Evolutionary conservation across 2,797 vertebrate species (phyloP), one percentile per base, ranked within the genome.

Genomic region (Macropus fuliginosus): DNA sequence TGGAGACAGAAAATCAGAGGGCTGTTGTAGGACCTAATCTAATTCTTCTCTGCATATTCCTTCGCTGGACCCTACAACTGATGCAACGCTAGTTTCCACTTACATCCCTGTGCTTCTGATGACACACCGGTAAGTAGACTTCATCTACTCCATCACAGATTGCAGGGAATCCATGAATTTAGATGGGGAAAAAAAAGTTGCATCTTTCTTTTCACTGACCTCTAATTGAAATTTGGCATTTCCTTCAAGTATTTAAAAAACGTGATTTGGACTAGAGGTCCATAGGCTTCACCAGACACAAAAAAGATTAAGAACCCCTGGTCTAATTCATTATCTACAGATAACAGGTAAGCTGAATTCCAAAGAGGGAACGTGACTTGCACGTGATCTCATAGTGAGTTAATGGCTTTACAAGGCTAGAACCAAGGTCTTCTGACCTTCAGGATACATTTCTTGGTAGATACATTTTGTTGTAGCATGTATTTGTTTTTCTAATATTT

Each of bases 61-160:
- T 40, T 74, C 40, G 18, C 40, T 74, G 66, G n/a, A 74, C 18
- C 18, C n/a, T 74, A 74, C 66, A 74, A 21, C 8, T 8, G 6
- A 74, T 40, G 66, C 16, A 29, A 40, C 50, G 8, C 91, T 29
- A 18, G 55, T 91, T 50, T 62, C 55, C 66, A 59, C 90, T 56
- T 57, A 55, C 46, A 92, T 29, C 27, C 40, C 52, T 31, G 27
- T 14, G 46, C 91, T 94, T 91, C 95, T 46, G 55, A 96, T 92
- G 93, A 50, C 81, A 93, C 87, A 92, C 28, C 92, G 52, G 34
- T 27, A 12, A 27, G 52, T 56, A 91, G 90, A 91, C 74, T n/a
- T 52, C 54, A 90, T 31, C 52, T 57, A 81, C 62, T 91, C 81
- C 66, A 91, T 89, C 29, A 92, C 5, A 46, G 40, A 81, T 81